phyloP scores from a whole-genome alignment of 2,888 invertebrate genomes.

The Ctenicera cuprea region DNA sequence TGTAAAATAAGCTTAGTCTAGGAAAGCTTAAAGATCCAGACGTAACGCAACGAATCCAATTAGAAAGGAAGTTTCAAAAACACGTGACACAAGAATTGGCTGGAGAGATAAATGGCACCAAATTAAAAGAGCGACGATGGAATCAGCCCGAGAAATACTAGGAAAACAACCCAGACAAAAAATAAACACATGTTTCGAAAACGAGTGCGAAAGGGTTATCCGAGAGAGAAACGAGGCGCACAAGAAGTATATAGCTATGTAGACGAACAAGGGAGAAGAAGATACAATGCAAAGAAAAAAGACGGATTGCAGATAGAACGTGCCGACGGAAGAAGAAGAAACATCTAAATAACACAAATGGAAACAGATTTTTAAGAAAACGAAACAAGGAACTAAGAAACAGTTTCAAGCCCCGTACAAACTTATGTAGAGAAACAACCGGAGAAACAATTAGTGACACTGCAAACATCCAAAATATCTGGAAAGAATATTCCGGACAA shows the following conservation, averaged over 20 bases:
- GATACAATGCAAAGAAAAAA: neutral
- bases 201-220: neutral
- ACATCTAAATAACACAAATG: neutral
- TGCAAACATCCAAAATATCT: too few relatives aligned
- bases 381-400: neutral
- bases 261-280: neutral
- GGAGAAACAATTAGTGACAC: too few relatives aligned
- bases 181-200: too few relatives aligned
- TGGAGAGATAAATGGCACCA: too few relatives aligned
- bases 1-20: neutral
- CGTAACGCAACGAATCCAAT: neutral
- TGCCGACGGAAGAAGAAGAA: neutral
- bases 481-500: neutral
- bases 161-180: too few relatives aligned
- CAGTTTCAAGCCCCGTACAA: neutral
- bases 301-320: neutral
- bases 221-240: neutral
- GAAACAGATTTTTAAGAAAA: neutral
- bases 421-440: too few relatives aligned
- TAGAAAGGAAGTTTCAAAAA: neutral
- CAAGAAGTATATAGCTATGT: neutral
- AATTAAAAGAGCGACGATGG: too few relatives aligned
- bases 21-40: neutral
- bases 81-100: too few relatives aligned
- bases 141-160: too few relatives aligned